Conservation (phyloP, 1,140 invertebrate genomes). For the Callitettix versicolor region DNA sequence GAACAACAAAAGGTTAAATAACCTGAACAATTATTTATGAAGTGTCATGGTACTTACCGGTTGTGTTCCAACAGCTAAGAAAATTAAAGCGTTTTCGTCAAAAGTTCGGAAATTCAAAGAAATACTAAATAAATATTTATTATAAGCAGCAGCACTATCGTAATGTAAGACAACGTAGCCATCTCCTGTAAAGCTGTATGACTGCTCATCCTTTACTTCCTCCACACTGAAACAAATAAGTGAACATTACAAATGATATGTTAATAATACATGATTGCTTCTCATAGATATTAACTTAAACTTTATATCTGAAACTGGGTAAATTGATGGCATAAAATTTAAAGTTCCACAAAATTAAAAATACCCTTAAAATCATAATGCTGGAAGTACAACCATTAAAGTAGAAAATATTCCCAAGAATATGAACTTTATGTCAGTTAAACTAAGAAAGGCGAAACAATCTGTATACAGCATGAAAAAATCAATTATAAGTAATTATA, state of each 20-base stretch:
- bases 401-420: neutral
- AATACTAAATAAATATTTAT: constrained; percentile 62
- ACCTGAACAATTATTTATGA: too few relatives aligned
- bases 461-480: too few relatives aligned
- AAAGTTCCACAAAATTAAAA: too few relatives aligned
- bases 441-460: too few relatives aligned
- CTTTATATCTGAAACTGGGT: too few relatives aligned
- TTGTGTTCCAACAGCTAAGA: constrained; percentile 49
- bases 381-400: constrained; percentile 2
- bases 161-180: constrained; percentile 63
- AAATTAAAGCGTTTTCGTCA: constrained; percentile 79
- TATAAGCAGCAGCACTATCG: constrained; percentile 48
- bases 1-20: too few relatives aligned
- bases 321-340: too few relatives aligned
- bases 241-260: too few relatives aligned
- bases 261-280: too few relatives aligned
- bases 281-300: too few relatives aligned
- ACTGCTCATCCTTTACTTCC: constrained; percentile 37
- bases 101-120: constrained; percentile 73
- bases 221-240: constrained; percentile 41
- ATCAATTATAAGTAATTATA: too few relatives aligned
- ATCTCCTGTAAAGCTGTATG: constrained; percentile 60
- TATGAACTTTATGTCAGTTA: neutral
- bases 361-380: too few relatives aligned
- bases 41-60: constrained; percentile 21